Evolutionary conservation across 2,888 invertebrate genomes (phyloP), one percentile per base, ranked within the genome.

Genomic region (Lasioglossum malachurum): DNA sequence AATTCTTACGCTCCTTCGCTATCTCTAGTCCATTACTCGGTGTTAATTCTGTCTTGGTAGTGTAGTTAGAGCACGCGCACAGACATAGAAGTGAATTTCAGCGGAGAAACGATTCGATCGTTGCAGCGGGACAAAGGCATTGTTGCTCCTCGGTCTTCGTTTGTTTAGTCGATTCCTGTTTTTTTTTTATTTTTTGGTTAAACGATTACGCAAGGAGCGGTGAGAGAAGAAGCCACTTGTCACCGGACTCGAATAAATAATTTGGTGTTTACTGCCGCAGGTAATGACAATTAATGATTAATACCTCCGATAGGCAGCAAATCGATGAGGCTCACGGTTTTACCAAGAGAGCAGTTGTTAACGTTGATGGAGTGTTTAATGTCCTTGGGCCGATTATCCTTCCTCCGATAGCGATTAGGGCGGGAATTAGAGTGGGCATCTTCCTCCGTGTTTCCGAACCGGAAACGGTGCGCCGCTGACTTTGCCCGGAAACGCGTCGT

Each of bases 401-500:
- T 60, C 67, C 76, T 71, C 72, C 75, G 78, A 73, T 75, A 86
- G 83, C 78, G 38, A 82, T 87, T 87, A 87, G 78, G 80, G 80
- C 80, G 19, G 46, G 67, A 78, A 82, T 87, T 78, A 53, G 77
- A 78, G 76, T 64, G 57, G 71, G 44, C 53, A 16, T 75, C 72
- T 10, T 76, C 71, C 35, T 77, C 41, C 19, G 78, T 16, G 75
- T 19, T 81, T 19, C 71, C 78, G 23, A 71, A 83, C 83, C 71
- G 83, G 78, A 84, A 71, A 78, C 75, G 78, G 75, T 83, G 75
- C 83, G 84, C 83, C 83, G 72, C 44, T 76, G 2, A 31, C 69
- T 71, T 71, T 35, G 84, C 79, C 84, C 53, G 84, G 85, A 85
- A 84, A 73, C 80, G 78, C 85, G 85, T 60, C 85, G 44, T 82